Conservation (phyloP, 2,113 vertebrate species). For the Notiomystis cincta region DNA sequence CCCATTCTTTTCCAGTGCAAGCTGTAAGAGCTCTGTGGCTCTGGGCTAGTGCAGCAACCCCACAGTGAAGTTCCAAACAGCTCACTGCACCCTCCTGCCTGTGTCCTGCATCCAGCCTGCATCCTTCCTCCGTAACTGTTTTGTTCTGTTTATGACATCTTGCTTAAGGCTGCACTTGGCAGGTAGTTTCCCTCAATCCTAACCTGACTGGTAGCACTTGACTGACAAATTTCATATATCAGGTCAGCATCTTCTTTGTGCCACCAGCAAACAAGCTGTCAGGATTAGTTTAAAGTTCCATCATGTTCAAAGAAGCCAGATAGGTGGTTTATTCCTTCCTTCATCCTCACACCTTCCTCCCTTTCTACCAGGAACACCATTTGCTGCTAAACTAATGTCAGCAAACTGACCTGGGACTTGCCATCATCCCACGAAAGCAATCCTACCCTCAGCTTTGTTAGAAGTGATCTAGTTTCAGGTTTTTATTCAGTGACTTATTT, state of each 20-base stretch:
- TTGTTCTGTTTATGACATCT: not conserved
- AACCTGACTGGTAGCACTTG: not conserved
- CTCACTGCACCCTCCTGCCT: not conserved
- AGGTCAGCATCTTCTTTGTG: not conserved
- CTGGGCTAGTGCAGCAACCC: not conserved
- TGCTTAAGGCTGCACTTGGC: not conserved
- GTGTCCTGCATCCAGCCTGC: not conserved
- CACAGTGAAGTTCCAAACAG: not conserved
- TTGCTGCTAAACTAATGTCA: not conserved
- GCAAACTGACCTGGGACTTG: not conserved
- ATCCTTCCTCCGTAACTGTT: not conserved
- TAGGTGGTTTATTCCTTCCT: not conserved
- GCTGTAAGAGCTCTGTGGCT: not conserved
- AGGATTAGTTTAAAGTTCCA: not conserved
- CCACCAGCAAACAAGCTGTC: not conserved
- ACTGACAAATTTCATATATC: not conserved
- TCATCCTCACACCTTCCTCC: not conserved
- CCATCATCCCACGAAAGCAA: not conserved
- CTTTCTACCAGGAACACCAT: not conserved
- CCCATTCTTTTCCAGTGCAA: not conserved
- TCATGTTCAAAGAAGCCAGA: not conserved
- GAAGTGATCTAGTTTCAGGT: not conserved
- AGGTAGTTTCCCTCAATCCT: not conserved
- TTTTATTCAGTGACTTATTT: not conserved
- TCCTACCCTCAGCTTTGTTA: not conserved